These are phyloP conservation scores for Erpetoichthys calabaricus DNA, from an alignment of 2,797 vertebrate genomes.

Conservation along the genomic window DNA sequence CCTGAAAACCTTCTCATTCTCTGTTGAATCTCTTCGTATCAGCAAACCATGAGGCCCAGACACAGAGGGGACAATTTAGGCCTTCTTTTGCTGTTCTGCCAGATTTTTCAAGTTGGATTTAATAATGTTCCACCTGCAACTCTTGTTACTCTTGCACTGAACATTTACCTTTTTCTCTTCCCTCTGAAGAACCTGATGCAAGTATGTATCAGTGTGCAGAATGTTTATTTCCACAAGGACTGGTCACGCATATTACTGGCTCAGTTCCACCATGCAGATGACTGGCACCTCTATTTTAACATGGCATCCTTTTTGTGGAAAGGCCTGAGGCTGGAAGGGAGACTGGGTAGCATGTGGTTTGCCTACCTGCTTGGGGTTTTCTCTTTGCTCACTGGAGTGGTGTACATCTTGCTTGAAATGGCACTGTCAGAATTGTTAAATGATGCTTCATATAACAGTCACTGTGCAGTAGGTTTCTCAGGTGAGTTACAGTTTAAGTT, in stretches of 20 bases:
- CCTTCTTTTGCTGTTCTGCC: slow-evolving; percentile 64
- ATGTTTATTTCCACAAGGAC: slow-evolving; percentile 49
- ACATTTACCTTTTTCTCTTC: slow-evolving; percentile 68
- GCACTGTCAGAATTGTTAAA: slow-evolving; percentile 44
- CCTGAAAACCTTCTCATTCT: not conserved
- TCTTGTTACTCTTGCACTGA: slow-evolving; percentile 65
- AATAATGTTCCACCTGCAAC: slow-evolving; percentile 79
- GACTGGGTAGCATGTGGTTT: slow-evolving; percentile 68
- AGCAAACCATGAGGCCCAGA: slow-evolving; percentile 50
- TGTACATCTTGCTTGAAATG: slow-evolving; percentile 69
- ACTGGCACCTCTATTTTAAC: slow-evolving; percentile 91
- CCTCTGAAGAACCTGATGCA: slow-evolving; percentile 48
- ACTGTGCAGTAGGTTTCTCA: slow-evolving; percentile 86
- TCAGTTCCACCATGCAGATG: slow-evolving; percentile 74
- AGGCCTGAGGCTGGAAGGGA: slow-evolving; percentile 64
- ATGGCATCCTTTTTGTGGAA: slow-evolving; percentile 90
- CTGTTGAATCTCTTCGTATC: too few species aligned
- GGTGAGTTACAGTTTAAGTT: slow-evolving; percentile 40
- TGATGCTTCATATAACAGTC: slow-evolving; percentile 51
- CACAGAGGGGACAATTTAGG: slow-evolving; percentile 52
- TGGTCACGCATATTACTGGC: slow-evolving; percentile 77
- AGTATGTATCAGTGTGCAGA: slow-evolving; percentile 71
- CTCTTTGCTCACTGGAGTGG: slow-evolving; percentile 65
- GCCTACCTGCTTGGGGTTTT: slow-evolving; percentile 67
- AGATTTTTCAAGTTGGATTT: slow-evolving; percentile 68